Conservation (phyloP, 2,797 vertebrate genomes). For the Huso huso region DNA sequence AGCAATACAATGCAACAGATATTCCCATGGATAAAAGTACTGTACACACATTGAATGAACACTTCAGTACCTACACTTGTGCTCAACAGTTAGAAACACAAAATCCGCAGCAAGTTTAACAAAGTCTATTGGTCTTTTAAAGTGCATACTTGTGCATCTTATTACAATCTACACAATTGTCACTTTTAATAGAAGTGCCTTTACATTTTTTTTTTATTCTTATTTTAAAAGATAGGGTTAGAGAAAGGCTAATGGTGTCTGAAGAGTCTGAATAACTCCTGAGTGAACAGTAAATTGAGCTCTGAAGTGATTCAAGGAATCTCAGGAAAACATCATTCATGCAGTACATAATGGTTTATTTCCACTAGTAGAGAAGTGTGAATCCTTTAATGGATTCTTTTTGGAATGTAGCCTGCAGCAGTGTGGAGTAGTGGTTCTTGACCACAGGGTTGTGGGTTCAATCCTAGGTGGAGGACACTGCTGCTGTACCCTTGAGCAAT, state of each 20-base stretch:
- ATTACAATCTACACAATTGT: slow-evolving; percentile 38
- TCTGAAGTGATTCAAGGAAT: too few relatives aligned
- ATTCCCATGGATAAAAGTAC: slow-evolving; percentile 25
- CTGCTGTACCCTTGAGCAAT: too few relatives aligned
- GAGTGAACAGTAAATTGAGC: too few relatives aligned
- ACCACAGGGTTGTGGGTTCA: too few relatives aligned
- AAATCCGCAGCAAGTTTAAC: slow-evolving; percentile 28
- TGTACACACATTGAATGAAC: slow-evolving; percentile 22
- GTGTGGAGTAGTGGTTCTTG: too few relatives aligned
- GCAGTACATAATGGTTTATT: too few relatives aligned
- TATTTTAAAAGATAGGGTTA: slow-evolving; percentile 14
- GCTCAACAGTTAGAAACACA: slow-evolving; percentile 50
- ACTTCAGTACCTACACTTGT: slow-evolving; percentile 11
- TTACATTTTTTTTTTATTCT: slow-evolving; percentile 31
- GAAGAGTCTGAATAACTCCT: too few relatives aligned
- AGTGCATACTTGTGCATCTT: slow-evolving; percentile 26
- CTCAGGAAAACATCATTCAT: too few relatives aligned
- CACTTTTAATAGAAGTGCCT: slow-evolving; percentile 64
- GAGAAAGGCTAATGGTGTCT: neutral
- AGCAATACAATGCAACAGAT: slow-evolving; percentile 41
- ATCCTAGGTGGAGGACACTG: too few relatives aligned
- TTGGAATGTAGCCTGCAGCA: too few relatives aligned
- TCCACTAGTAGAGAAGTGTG: too few relatives aligned
- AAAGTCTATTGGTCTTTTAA: slow-evolving; percentile 33
- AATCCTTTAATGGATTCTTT: too few relatives aligned